Percentiles rank a stretch among this genome's conserved stretches.
Conservation (phyloP, 2,113 vertebrate genomes). For the Labeo rohita region DNA sequence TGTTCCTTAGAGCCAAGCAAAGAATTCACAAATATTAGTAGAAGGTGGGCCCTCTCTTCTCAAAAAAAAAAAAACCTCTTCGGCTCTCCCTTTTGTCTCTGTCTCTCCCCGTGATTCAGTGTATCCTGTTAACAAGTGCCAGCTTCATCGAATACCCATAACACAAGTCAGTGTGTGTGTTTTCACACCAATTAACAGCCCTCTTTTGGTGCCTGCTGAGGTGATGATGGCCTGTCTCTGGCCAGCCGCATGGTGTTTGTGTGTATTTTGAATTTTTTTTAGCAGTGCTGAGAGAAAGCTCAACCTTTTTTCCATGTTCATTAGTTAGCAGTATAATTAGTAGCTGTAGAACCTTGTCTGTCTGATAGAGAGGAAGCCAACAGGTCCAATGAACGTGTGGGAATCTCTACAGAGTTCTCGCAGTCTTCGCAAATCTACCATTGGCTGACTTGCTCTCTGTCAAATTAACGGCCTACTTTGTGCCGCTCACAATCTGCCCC, state of each 20-base stretch:
- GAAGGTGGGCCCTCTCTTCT: background rate
- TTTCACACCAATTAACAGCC: slow-evolving; percentile 79
- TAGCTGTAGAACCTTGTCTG: slow-evolving; percentile 44
- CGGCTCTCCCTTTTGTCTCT: background rate
- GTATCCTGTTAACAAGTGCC: slow-evolving; percentile 74
- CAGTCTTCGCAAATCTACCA: slow-evolving; percentile 62
- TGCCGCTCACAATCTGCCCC: slow-evolving; percentile 7
- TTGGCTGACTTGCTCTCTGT: background rate
- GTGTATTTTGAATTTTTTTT: slow-evolving; percentile 16
- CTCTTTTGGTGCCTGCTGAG: slow-evolving; percentile 71
- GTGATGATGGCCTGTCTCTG: slow-evolving; percentile 71
- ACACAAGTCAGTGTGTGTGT: slow-evolving; percentile 60
- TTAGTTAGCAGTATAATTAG: slow-evolving; percentile 70
- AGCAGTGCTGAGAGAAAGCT: background rate
- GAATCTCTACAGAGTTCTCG: background rate
- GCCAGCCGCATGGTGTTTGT: slow-evolving; percentile 43
- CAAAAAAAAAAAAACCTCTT: background rate
- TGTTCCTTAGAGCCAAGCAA: background rate
- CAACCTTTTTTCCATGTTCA: slow-evolving; percentile 62
- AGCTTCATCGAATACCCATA: slow-evolving; percentile 65
- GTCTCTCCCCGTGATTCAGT: slow-evolving; percentile 67
- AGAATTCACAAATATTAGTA: slow-evolving; percentile 18
- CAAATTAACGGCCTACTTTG: slow-evolving; percentile 30
- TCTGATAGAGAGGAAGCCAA: slow-evolving; percentile 24
- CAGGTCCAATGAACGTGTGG: slow-evolving; percentile 10